Evolutionary conservation across 2,113 vertebrate genomes (phyloP).

Genomic region (Entomyzon cyanotis): DNA sequence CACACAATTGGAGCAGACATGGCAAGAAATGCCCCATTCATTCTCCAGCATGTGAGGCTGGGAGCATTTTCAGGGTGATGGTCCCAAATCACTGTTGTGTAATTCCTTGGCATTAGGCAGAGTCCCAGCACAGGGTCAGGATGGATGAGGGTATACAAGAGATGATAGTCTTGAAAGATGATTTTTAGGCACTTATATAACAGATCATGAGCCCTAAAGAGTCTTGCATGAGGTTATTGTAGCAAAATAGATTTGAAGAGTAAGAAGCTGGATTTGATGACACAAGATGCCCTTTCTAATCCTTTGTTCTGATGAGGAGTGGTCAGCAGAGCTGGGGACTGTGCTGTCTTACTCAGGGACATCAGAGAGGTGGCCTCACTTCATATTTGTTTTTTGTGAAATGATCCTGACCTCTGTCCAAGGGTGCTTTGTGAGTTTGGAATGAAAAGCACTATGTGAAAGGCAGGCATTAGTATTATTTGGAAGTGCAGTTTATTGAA

Average conservation of each 20-base stretch:
- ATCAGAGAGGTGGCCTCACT: constrained; percentile 10
- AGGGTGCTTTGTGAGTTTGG: neutral
- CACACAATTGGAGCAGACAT: neutral
- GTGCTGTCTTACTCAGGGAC: neutral
- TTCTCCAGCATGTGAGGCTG: neutral
- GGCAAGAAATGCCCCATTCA: neutral
- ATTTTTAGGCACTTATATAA: constrained; percentile 11
- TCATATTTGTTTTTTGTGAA: constrained; percentile 11
- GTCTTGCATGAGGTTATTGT: constrained; percentile 10
- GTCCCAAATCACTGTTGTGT: neutral
- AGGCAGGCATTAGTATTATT: neutral
- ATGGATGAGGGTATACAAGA: neutral
- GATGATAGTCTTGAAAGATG: neutral
- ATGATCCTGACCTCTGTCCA: neutral
- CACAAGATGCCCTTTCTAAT: constrained; percentile 48
- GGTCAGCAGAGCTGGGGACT: neutral
- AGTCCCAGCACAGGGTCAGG: neutral
- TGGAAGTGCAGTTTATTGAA: neutral
- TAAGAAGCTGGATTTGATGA: constrained; percentile 46
- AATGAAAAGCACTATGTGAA: neutral
- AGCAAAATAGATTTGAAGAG: constrained; percentile 31
- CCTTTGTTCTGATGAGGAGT: neutral
- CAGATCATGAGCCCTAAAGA: neutral
- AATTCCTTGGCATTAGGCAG: neutral
- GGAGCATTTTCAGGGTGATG: neutral